phyloP scores from a whole-genome alignment of 2,888 invertebrate genomes.

The Drosophila eohydei region DNA sequence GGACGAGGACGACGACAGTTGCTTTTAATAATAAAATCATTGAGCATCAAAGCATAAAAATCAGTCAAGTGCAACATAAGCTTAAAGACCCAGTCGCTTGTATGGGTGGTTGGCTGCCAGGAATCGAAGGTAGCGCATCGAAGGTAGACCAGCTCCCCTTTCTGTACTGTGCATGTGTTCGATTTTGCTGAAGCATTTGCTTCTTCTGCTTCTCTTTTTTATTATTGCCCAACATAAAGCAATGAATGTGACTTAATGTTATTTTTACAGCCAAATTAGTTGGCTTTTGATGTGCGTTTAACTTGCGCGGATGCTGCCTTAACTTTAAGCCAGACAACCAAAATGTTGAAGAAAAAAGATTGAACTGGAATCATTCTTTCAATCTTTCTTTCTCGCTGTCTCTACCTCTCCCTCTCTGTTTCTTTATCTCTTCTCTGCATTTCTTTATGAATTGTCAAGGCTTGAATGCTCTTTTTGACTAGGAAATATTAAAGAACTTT shows the following conservation, averaged over 20 bases:
- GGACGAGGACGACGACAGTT: slow-evolving; percentile 67
- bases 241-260: slow-evolving; percentile 80
- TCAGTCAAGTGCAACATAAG: slow-evolving; percentile 84
- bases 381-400: not conserved
- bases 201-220: slow-evolving; percentile 30
- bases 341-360: not conserved
- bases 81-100: slow-evolving; percentile 71
- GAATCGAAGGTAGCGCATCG: slow-evolving; percentile 51
- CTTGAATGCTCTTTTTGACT: not conserved
- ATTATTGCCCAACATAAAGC: slow-evolving; percentile 35
- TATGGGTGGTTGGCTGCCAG: slow-evolving; percentile 44
- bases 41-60: slow-evolving; percentile 85
- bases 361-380: not conserved
- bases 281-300: slow-evolving; percentile 77
- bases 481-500: not conserved
- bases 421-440: not conserved
- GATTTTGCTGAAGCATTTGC: slow-evolving; percentile 46
- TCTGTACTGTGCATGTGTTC: slow-evolving; percentile 22
- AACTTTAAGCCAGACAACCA: slow-evolving; percentile 39
- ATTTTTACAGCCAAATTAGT: slow-evolving; percentile 81
- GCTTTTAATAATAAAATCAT: slow-evolving; percentile 84
- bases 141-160: slow-evolving; percentile 19
- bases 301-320: slow-evolving; percentile 45
- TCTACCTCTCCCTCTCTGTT: not conserved
- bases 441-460: not conserved